Percentiles rank a stretch among this genome's conserved stretches.
These are phyloP conservation scores for Drosophila bifasciata DNA, from an alignment of 1,140 invertebrate species.

Conservation along the genomic window DNA sequence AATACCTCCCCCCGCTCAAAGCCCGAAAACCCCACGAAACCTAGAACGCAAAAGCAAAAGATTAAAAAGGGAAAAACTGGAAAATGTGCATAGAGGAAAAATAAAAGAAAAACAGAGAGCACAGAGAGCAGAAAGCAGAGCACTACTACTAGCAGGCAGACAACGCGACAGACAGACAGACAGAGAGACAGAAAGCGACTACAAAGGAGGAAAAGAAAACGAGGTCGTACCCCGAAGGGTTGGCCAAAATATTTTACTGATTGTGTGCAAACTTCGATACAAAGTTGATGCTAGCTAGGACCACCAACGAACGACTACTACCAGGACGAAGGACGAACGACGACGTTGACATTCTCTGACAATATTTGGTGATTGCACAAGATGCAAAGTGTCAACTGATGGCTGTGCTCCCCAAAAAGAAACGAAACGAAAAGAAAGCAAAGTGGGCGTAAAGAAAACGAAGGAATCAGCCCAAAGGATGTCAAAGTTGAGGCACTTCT, in stretches of 20 bases:
- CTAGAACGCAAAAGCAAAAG: slow-evolving; percentile 68
- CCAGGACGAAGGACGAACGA: slow-evolving; percentile 25
- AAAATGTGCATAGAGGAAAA: slow-evolving; percentile 72
- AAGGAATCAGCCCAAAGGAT: slow-evolving; percentile 11
- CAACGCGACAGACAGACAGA: slow-evolving; percentile 49
- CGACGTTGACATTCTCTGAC: slow-evolving; percentile 72
- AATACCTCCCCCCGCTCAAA: slow-evolving; percentile 9
- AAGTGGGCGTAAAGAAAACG: background rate
- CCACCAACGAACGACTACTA: slow-evolving; percentile 38
- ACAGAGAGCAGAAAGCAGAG: slow-evolving; percentile 12
- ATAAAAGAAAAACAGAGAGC: slow-evolving; percentile 67
- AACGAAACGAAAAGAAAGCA: slow-evolving; percentile 31
- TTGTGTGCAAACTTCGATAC: slow-evolving; percentile 83
- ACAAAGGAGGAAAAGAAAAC: slow-evolving; percentile 72
- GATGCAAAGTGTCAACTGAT: slow-evolving; percentile 79
- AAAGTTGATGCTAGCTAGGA: slow-evolving; percentile 71
- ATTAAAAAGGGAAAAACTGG: slow-evolving; percentile 71
- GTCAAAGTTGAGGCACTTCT: slow-evolving; percentile 14
- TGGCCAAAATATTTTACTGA: slow-evolving; percentile 83
- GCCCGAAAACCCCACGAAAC: slow-evolving; percentile 13
- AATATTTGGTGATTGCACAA: slow-evolving; percentile 83
- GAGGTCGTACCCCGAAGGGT: slow-evolving; percentile 78
- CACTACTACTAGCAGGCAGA: slow-evolving; percentile 23
- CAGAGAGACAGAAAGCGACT: slow-evolving; percentile 49
- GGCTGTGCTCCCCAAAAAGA: slow-evolving; percentile 31